A percentile compares a stretch with the other conserved stretches of the same genome.
These are phyloP conservation scores for Schrankia costaestrigalis DNA, from an alignment of 2,888 invertebrate species.

Conservation along the genomic window DNA sequence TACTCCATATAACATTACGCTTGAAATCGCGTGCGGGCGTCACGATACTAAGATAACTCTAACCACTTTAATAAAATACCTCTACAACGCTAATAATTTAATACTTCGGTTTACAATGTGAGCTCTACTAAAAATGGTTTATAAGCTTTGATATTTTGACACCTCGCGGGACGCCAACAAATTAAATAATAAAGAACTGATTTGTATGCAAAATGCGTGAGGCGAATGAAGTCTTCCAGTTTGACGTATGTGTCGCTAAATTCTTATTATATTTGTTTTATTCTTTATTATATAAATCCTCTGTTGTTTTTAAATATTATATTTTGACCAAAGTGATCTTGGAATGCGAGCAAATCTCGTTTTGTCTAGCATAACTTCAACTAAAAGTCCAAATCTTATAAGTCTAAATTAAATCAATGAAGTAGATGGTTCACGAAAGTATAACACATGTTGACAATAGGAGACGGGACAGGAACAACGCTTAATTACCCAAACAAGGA, in stretches of 20 bases:
- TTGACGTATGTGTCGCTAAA: slow-evolving; percentile 37
- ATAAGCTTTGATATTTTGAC: slow-evolving; percentile 61
- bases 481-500: slow-evolving; percentile 58
- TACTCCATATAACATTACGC: slow-evolving; percentile 70
- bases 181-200: slow-evolving; percentile 64
- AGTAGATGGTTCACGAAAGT: no score
- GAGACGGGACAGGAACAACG: slow-evolving; percentile 30
- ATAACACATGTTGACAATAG: slow-evolving; percentile 6
- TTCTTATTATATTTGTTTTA: slow-evolving; percentile 34
- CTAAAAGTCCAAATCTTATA: no score
- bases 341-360: no score
- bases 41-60: slow-evolving; percentile 55
- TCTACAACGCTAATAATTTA: slow-evolving; percentile 4
- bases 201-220: slow-evolving; percentile 61
- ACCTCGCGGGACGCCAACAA: slow-evolving; percentile 63
- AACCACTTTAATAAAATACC: slow-evolving; percentile 20
- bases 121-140: slow-evolving; percentile 37
- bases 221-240: slow-evolving; percentile 44
- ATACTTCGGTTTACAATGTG: slow-evolving; percentile 7
- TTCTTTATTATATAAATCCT: slow-evolving; percentile 15
- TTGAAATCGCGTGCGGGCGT: slow-evolving; percentile 65
- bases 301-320: slow-evolving; percentile 22
- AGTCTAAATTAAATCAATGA: no score
- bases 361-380: no score
- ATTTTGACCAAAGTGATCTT: slow-evolving; percentile 3